Evolutionary conservation across 2,888 invertebrate species (phyloP).

Genomic region (Cerceris rybyensis): DNA sequence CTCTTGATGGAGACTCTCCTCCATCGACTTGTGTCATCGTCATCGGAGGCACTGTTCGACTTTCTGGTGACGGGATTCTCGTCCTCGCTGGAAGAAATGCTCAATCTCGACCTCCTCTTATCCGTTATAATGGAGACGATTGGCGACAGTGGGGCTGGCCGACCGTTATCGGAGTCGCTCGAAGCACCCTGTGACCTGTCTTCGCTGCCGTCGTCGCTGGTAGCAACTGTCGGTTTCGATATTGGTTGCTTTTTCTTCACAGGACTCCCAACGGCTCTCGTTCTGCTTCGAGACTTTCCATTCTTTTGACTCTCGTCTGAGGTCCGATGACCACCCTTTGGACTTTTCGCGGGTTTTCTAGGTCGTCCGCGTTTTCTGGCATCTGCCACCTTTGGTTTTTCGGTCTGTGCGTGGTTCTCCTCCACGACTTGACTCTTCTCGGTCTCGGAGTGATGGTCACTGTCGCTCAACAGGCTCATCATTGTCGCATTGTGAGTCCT

Average conservation of each 20-base stretch:
- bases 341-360: constrained; percentile 81
- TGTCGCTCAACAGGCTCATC: constrained; percentile 81
- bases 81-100: constrained; percentile 75
- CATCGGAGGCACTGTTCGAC: constrained; percentile 70
- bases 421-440: constrained; percentile 74
- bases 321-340: constrained; percentile 69
- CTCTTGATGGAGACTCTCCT: constrained; percentile 72
- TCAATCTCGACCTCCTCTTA: constrained; percentile 66
- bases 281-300: constrained; percentile 65
- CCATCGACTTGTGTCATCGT: constrained; percentile 72
- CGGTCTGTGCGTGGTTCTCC: constrained; percentile 65
- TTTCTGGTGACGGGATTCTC: constrained; percentile 63
- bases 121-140: constrained; percentile 47
- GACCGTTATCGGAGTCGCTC: constrained; percentile 80
- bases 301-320: constrained; percentile 70
- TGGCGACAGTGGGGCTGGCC: constrained; percentile 56
- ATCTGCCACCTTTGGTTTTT: constrained; percentile 80
- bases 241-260: constrained; percentile 81
- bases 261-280: constrained; percentile 50
- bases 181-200: constrained; percentile 69
- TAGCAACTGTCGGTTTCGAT: constrained; percentile 79
- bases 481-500: constrained; percentile 81
- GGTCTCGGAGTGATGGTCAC: constrained; percentile 77
- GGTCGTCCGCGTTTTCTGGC: constrained; percentile 83
- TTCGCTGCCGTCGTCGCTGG: constrained; percentile 80